Base-by-base conservation (phyloP, 2,113 vertebrate species). In the Pedionomus torquatus region DNA sequence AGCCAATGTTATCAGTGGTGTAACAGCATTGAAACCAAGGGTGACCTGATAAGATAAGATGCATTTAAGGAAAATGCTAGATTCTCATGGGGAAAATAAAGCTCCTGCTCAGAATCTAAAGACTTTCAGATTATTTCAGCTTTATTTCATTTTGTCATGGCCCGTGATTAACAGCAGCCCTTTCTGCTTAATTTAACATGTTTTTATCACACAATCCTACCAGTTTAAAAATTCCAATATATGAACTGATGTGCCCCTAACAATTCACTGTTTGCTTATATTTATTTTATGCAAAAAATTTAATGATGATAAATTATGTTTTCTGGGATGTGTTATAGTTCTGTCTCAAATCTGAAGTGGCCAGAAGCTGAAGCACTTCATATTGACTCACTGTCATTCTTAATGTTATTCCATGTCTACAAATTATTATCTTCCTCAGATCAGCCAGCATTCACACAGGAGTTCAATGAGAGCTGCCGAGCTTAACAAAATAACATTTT, bases 121-220 rank as follows among this genome's bases (percentile, higher is more conserved):
- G 18, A 7, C 10, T 90, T 91, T 76, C 33, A 69, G 10, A 46
- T 85, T 85, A 83, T 76, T 94, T 95, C 44, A 77, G 21, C 8
- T 79, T 81, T 88, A 76, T 65, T 86, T 61, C 31, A 41, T 70
- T 85, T 71, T 61, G 35, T 57, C 19, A 25, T 13, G 15, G 9
- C 11, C 39, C 35, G 28, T 66, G 70, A 72, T 80, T 65, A 85
- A 33, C 44, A 82, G 14, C 14, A 83, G 23, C 16, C 64, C 82
- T 95, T 94, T 87, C 74, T 91, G 33, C 63, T 87, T 79, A 79
- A 72, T 85, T 93, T 84, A 63, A 63, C 55, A 58, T 81, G 11
- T 0, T 83, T 79, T 93, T 80, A 54, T 85, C n/a, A 49, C 35
- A 75, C 12, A 24, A 13, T 85, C 9, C 3, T 76, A 41, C 35